Evolutionary conservation across 2,797 vertebrate genomes (phyloP).

Genomic region (Diplodus puntazzo): DNA sequence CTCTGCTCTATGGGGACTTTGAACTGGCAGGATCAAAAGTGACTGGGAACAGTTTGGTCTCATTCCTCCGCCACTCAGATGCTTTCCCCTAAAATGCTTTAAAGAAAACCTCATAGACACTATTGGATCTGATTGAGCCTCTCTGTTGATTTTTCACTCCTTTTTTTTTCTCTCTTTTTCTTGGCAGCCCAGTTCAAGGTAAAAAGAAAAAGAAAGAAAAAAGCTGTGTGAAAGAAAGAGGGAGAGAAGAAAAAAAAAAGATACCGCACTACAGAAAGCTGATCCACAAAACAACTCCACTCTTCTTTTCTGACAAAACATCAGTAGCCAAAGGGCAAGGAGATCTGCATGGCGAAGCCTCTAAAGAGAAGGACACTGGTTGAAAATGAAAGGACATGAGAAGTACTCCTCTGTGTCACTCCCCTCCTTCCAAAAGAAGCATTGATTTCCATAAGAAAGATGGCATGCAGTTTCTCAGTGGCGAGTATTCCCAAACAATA

Average conservation of each 20-base stretch:
- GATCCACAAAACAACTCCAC: slow-evolving; percentile 95
- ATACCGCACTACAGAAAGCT: slow-evolving; percentile 87
- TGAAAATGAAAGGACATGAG: slow-evolving; percentile 89
- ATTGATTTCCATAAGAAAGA: slow-evolving; percentile 99
- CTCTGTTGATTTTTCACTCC: slow-evolving; percentile 75
- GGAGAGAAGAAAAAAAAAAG: slow-evolving; percentile 40
- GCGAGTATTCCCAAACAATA: slow-evolving; percentile 93
- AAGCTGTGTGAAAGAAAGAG: slow-evolving; percentile 66
- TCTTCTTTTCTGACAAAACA: slow-evolving; percentile 95
- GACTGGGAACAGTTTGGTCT: slow-evolving; percentile 85
- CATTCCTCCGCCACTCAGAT: slow-evolving; percentile 83
- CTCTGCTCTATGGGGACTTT: slow-evolving; percentile 81
- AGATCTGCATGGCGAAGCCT: slow-evolving; percentile 93
- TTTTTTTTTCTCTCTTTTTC: slow-evolving; percentile 64
- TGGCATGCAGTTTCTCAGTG: slow-evolving; percentile 94
- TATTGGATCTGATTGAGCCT: slow-evolving; percentile 84
- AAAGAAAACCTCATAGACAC: slow-evolving; percentile 85
- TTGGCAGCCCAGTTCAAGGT: slow-evolving; percentile 85
- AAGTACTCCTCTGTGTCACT: slow-evolving; percentile 87
- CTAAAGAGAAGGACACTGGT: slow-evolving; percentile 95
- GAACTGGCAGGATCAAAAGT: slow-evolving; percentile 89
- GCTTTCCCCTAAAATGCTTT: slow-evolving; percentile 81
- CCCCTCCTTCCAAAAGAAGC: slow-evolving; percentile 85
- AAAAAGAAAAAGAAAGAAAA: slow-evolving; percentile 61
- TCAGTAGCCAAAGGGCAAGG: slow-evolving; percentile 96